Evolutionary conservation across 2,888 invertebrate species (phyloP).

Genomic region (Philonicus albiceps): DNA sequence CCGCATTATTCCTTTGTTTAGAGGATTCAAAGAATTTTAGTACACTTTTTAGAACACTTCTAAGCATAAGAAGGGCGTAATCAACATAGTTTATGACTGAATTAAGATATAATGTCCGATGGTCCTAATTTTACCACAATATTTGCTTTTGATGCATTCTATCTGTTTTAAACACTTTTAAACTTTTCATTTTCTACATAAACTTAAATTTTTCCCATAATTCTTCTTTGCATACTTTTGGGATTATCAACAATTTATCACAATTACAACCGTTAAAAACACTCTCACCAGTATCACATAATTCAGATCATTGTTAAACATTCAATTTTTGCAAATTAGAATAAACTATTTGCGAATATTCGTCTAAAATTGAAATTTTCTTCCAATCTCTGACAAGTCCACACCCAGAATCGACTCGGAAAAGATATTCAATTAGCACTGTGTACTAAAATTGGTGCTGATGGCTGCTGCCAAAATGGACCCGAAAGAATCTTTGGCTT

Average conservation of each 20-base stretch:
- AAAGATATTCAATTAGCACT: slow-evolving; percentile 6
- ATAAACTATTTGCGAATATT: neutral
- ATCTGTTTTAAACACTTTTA: neutral
- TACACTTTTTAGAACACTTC: neutral
- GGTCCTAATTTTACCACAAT: neutral
- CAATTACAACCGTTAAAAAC: neutral
- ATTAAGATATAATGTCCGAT: neutral
- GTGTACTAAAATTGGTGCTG: neutral
- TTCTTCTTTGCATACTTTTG: neutral
- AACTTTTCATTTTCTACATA: neutral
- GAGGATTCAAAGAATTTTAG: neutral
- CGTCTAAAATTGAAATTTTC: neutral
- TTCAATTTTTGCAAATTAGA: neutral
- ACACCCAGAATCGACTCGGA: slow-evolving; percentile 19
- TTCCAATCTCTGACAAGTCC: neutral
- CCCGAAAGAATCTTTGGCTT: neutral
- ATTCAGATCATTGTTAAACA: neutral
- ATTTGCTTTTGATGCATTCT: neutral
- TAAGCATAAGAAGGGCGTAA: neutral
- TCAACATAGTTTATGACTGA: neutral
- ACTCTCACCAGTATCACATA: neutral
- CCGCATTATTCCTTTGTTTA: neutral
- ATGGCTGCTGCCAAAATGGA: neutral
- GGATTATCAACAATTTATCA: neutral
- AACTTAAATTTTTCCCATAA: neutral